Conservation (phyloP, 2,888 invertebrate genomes). For the Octodonta nipae region DNA sequence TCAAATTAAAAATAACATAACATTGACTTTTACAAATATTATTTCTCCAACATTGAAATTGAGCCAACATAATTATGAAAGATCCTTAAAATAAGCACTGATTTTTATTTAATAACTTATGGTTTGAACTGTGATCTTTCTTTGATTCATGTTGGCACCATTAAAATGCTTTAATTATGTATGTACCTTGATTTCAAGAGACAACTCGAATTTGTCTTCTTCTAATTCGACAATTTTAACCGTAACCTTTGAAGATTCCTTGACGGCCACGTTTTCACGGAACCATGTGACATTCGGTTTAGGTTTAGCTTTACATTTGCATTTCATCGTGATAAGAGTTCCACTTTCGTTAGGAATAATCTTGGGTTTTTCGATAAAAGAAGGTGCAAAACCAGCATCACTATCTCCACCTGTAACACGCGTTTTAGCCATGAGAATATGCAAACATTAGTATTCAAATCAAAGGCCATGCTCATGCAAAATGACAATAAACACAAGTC, state of each 20-base stretch:
- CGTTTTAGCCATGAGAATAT: no score
- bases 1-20: no score
- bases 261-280: conserved; percentile 73
- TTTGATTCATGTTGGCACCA: no score
- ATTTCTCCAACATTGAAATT: no score
- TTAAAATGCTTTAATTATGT: no score
- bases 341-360: conserved; percentile 97
- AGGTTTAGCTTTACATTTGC: conserved; percentile 88
- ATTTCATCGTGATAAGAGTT: conserved; percentile 92
- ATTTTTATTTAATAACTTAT: no score
- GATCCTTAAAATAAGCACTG: no score
- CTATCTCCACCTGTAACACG: conserved; percentile 69
- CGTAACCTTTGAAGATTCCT: conserved; percentile 72
- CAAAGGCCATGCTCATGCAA: conserved; percentile 37
- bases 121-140: no score
- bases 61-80: no score
- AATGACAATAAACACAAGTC: conserved; percentile 27
- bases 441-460: no score
- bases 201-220: conserved; percentile 77
- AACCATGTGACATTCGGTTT: conserved; percentile 92
- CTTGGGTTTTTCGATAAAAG: conserved; percentile 95
- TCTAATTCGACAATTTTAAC: conserved; percentile 63
- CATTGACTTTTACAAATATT: no score
- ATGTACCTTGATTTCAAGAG: conserved; percentile 68
- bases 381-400: conserved; percentile 86